These are phyloP conservation scores for Nicator chloris DNA, from an alignment of 2,113 vertebrate species.

Conservation along the genomic window DNA sequence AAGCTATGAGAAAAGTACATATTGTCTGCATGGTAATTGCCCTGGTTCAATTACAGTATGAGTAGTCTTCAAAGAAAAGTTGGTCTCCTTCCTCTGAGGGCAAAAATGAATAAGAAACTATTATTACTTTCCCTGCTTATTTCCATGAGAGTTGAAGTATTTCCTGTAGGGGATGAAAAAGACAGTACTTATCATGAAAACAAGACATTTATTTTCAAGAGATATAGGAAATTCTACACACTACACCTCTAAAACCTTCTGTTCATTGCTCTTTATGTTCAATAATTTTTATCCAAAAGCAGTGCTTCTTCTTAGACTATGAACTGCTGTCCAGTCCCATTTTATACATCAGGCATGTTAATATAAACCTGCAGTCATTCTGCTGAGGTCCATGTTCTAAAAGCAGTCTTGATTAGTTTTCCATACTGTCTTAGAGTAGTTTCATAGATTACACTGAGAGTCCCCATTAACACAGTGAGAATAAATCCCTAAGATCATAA, in stretches of 20 bases:
- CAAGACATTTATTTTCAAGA: conserved; percentile 13
- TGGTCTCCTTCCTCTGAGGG: not conserved
- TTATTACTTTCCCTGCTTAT: not conserved
- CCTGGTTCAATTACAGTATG: not conserved
- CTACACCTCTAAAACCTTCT: not conserved
- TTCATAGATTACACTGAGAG: conserved; percentile 4
- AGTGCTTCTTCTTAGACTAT: not conserved
- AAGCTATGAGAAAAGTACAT: not conserved
- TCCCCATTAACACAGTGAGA: not conserved
- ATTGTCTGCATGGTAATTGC: conserved; percentile 20
- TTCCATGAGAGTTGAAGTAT: conserved; percentile 3
- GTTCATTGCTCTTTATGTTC: not conserved
- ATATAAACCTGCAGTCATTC: conserved; percentile 8
- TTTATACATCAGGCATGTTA: not conserved
- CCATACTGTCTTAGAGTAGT: not conserved
- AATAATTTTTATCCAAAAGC: conserved; percentile 5
- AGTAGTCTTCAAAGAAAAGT: conserved; percentile 7
- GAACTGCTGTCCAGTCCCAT: not conserved
- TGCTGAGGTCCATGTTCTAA: not conserved
- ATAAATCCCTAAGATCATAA: conserved; percentile 31
- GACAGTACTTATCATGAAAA: not conserved
- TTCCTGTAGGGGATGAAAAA: not conserved
- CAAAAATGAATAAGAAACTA: not conserved
- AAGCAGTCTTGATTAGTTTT: conserved; percentile 7
- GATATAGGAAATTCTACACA: not conserved